Conservation (phyloP, 92 coral and sea anemone genomes). For the Actinostola sp. region DNA sequence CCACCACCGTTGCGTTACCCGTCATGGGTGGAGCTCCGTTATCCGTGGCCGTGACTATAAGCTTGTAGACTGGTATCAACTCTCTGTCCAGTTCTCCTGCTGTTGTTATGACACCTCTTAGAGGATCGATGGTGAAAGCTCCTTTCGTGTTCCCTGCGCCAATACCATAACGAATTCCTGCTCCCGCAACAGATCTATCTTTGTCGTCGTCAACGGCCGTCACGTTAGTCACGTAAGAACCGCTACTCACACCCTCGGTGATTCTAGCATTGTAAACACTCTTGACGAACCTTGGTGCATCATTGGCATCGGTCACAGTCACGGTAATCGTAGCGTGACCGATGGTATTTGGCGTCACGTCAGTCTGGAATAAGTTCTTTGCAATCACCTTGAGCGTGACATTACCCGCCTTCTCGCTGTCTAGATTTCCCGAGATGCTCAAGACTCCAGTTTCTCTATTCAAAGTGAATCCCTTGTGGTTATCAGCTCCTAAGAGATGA, state of each 20-base stretch:
- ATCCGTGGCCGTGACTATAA: conserved; percentile 86
- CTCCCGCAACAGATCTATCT: conserved; percentile 18
- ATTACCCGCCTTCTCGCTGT: conserved; percentile 68
- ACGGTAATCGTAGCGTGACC: conserved; percentile 78
- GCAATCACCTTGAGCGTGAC: conserved; percentile 83
- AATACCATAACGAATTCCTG: conserved; percentile 68
- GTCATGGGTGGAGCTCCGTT: conserved; percentile 82
- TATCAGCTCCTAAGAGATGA: conserved; percentile 74
- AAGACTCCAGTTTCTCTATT: conserved; percentile 75
- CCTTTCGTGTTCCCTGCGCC: conserved; percentile 60
- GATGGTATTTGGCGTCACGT: conserved; percentile 73
- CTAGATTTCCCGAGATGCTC: conserved; percentile 77
- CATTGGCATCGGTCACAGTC: conserved; percentile 90
- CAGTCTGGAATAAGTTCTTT: conserved; percentile 77
- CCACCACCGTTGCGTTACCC: conserved; percentile 74
- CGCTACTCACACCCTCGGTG: conserved; percentile 62
- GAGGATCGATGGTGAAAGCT: conserved; percentile 61
- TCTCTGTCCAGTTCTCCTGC: conserved; percentile 83
- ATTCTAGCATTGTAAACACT: conserved; percentile 58
- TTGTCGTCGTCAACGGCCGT: conserved; percentile 96
- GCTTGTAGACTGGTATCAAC: conserved; percentile 53
- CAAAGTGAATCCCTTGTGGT: conserved; percentile 72
- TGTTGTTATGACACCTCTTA: conserved; percentile 67
- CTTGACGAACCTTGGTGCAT: conserved; percentile 83
- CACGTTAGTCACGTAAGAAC: conserved; percentile 71